A percentile compares a stretch with the other conserved stretches of the same genome.
Evolutionary conservation across 2,113 vertebrate genomes (phyloP).

Genomic region (Pterocles burchelli): DNA sequence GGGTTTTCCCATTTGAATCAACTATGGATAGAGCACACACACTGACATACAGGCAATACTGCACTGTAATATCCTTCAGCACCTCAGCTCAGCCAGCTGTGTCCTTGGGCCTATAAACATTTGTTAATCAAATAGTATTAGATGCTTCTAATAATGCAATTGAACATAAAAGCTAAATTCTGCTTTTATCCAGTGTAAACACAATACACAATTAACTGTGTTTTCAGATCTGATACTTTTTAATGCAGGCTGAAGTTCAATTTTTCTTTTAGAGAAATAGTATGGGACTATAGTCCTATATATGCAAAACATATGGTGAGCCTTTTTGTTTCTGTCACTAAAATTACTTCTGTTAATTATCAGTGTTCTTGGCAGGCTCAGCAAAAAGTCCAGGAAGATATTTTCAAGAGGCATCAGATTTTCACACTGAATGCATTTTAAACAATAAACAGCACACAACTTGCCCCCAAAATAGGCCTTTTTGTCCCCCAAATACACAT

Average conservation of each 20-base stretch:
- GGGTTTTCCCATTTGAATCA: background rate
- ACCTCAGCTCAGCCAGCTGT: background rate
- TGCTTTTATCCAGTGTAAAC: background rate
- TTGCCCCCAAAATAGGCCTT: background rate
- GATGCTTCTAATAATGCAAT: background rate
- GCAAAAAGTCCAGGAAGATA: background rate
- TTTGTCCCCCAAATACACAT: background rate
- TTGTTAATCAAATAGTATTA: background rate
- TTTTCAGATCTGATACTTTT: background rate
- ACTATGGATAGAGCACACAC: accelerated
- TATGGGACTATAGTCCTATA: background rate
- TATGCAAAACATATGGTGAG: background rate
- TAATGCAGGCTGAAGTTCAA: background rate
- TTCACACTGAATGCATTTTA: background rate
- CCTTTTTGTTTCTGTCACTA: background rate
- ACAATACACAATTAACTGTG: background rate
- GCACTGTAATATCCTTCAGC: background rate
- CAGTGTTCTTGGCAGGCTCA: background rate
- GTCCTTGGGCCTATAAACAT: background rate
- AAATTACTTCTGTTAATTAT: background rate
- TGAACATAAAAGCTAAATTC: background rate
- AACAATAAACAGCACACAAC: background rate
- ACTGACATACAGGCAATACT: background rate
- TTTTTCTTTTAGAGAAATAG: background rate
- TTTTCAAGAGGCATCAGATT: constrained; percentile 4